Evolutionary conservation across 1,140 invertebrate genomes (phyloP).

Genomic region (Calosoma granatense): DNA sequence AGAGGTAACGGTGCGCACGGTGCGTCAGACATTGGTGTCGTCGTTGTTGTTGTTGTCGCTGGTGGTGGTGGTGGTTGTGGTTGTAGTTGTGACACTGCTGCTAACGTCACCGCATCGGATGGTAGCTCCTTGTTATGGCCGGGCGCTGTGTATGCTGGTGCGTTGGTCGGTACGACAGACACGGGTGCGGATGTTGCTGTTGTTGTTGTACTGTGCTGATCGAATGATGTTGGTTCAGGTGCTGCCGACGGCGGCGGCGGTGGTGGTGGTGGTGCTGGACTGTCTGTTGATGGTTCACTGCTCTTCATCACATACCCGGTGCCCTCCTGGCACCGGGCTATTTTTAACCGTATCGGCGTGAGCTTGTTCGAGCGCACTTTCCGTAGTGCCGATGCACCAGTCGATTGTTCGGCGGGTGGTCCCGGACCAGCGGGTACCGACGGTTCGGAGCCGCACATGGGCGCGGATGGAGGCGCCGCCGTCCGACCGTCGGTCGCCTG

Average conservation of each 20-base stretch:
- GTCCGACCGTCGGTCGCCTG: slow-evolving; percentile 16
- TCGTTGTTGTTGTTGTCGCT: slow-evolving; percentile 3
- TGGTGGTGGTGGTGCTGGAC: slow-evolving; percentile 20
- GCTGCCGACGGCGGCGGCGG: slow-evolving; percentile 10
- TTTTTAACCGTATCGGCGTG: slow-evolving; percentile 70
- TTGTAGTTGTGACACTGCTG: neutral
- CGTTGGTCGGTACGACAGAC: slow-evolving; percentile 19
- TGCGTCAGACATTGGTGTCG: slow-evolving; percentile 21
- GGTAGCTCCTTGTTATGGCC: slow-evolving; percentile 1
- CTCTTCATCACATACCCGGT: slow-evolving; percentile 49
- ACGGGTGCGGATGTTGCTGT: slow-evolving; percentile 19
- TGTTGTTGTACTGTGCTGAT: slow-evolving; percentile 12
- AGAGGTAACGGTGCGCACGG: slow-evolving; percentile 43
- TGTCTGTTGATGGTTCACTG: slow-evolving; percentile 26
- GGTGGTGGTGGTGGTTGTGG: no score
- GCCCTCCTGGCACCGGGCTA: slow-evolving; percentile 65
- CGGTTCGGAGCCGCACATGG: slow-evolving; percentile 26
- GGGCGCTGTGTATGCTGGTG: slow-evolving; percentile 10
- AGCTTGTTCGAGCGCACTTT: slow-evolving; percentile 54
- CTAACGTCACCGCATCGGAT: neutral
- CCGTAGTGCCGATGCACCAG: slow-evolving; percentile 35
- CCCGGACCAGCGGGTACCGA: slow-evolving; percentile 15
- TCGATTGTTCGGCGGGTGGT: slow-evolving; percentile 14
- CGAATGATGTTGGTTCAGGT: slow-evolving; percentile 11
- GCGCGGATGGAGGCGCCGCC: slow-evolving; percentile 23